Evolutionary conservation across 2,797 vertebrate species (phyloP).

Genomic region (Allobates femoralis): DNA sequence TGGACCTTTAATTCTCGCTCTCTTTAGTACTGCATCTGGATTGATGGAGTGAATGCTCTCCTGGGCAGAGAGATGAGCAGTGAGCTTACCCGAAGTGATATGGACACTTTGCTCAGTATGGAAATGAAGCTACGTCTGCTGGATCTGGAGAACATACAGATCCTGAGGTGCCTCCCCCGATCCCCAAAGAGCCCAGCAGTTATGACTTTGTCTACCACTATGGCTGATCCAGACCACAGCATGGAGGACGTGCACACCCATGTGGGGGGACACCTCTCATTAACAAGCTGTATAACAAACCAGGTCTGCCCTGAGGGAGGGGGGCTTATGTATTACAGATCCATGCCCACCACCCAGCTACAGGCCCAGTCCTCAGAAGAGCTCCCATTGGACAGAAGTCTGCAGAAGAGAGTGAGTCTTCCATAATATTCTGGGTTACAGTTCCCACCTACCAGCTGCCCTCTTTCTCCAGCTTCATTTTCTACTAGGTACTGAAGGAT

Average conservation of each 20-base stretch:
- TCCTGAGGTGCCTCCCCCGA: conserved; percentile 94
- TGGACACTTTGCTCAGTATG: conserved; percentile 98
- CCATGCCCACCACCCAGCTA: conserved; percentile 10
- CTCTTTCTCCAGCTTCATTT: conserved; percentile 15
- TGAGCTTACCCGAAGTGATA: conserved; percentile 94
- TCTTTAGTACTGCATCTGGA: conserved; percentile 96
- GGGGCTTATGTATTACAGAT: conserved; percentile 31
- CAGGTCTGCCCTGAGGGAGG: conserved; percentile 43
- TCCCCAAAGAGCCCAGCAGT: conserved; percentile 97
- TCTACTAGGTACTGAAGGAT: conserved; percentile 34
- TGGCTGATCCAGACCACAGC: conserved; percentile 77
- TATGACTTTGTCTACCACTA: conserved; percentile 99
- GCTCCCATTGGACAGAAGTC: conserved; percentile 31
- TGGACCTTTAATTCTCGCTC: background rate
- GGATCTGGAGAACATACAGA: conserved; percentile 97
- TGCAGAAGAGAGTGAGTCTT: conserved; percentile 2
- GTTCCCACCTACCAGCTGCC: conserved; percentile 8
- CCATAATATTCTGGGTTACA: background rate
- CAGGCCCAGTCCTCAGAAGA: conserved; percentile 26
- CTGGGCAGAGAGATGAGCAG: conserved; percentile 97
- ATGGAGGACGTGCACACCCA: conserved; percentile 33
- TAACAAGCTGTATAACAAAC: conserved; percentile 49
- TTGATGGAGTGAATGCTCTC: conserved; percentile 92
- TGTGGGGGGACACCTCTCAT: conserved; percentile 30
- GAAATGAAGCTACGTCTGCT: conserved; percentile 98